Base-by-base conservation (phyloP, 2,113 vertebrate genomes). In the Eulemur rufifrons region DNA sequence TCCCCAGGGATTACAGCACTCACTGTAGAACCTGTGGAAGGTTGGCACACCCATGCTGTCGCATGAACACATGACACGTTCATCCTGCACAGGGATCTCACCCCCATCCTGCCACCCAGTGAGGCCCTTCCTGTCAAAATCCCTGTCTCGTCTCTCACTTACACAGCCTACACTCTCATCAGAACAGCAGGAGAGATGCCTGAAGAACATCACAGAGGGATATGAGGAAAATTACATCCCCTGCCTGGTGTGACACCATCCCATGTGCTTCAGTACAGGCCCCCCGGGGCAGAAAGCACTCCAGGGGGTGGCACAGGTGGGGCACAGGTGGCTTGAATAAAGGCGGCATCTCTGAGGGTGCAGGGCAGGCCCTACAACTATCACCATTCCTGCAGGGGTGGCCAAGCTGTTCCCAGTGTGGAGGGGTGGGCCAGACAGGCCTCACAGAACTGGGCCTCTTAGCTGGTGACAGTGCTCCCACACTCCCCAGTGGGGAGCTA, bases 141-240 rank as follows among this genome's bases (percentile, higher is more conserved):
- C 39, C 37, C 77, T 12, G 0, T 27, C 85, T 77, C 17, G 1
- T 23, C 68, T 77, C 83, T 82, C 76, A 42, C 52, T 27, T 47
- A 45, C 0, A 0, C 13, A 47, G 39, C 71, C 68, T 34, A 10
- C 21, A 27, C 45, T 59, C 11, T 0, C 0, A 0, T 74, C 71
- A 61, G 15, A 96, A 68, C 54, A 88, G 52, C 17, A 3, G 54
- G 56, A 64, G 56, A 85, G 13, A 68, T 0, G 1, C 27, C 61
- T 34, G 12, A 74, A 68, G 37, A 94, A 14, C 18, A 37, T 69
- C 80, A 85, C 80, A 73, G 37, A 52, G 69, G 42, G n/a, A 56
- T 21, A 4, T 2, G 0, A 89, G 92, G 37, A 61, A 66, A 69
- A 42, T 0, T 77, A 52, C 77, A 39, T 47, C 56, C 52, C 52